Base-by-base conservation (phyloP, 2,888 invertebrate genomes). In the Zaprionus bogoriensis region DNA sequence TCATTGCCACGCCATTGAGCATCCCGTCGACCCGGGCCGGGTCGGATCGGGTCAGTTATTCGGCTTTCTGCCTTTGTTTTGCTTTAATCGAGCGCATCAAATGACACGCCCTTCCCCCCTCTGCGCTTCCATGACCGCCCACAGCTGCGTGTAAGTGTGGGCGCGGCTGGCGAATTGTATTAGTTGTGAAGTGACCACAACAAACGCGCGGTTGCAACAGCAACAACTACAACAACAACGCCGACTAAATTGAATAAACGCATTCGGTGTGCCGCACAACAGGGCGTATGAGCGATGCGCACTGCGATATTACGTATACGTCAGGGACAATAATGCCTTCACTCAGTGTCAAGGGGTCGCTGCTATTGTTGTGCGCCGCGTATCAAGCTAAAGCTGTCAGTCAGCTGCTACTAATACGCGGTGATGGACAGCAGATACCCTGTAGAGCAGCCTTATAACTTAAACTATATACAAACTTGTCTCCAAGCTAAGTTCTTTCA, bases 271-370 rank as follows among this genome's bases (percentile, higher is more conserved):
- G 32, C 7, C 30, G 53, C 25, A 32, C 70, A 27, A 54, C 20
- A 25, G 10, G 53, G 62, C 77, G 82, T 74, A 79, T 83, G 81
- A 62, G 67, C 57, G 84, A 79, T 71, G 38, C 17, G 38, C 6
- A n/a, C n/a, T n/a, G 30, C 20, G 58, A n/a, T 22, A 51, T 79
- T 69, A 69, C 83, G 86, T 86, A 79, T 86, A 79, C 79, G 87
- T 20, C 57, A 23, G 10, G 48, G 27, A 22, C 47, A 41, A 38
- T 38, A 54, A 30, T 30, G 44, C 52, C 58, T 60, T 55, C 57
- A 66, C 67, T 68, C 66, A 85, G 50, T 77, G 84, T 84, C 77
- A 83, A 59, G 54, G 52, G 32, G 51, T 39, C 17, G 38, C 19
- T 17, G 17, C 17, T 27, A 52, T 39, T 44, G 48, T 55, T 4